Percentiles rank a stretch among this genome's conserved stretches.
Conservation (phyloP, 2,888 invertebrate species). For the Piscicola geometra region DNA sequence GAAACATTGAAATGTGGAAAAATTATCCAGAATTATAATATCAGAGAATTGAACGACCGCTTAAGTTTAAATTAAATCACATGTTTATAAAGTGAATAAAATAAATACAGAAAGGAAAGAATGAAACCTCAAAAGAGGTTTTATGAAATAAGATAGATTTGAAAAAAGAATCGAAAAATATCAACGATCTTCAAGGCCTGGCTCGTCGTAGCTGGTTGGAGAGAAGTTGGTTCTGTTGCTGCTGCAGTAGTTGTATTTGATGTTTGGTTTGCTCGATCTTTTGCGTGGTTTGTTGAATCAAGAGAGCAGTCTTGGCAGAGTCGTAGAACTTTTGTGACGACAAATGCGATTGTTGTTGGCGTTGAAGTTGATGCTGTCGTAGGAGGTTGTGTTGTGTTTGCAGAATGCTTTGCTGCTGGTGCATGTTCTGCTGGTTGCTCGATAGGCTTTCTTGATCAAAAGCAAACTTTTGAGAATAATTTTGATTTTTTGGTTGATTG, state of each 20-base stretch:
- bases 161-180: too few species aligned
- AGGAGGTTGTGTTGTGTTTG: not conserved
- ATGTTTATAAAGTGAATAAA: too few species aligned
- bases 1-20: too few species aligned
- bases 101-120: too few species aligned
- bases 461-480: not conserved
- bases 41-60: too few species aligned
- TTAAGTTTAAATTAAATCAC: too few species aligned
- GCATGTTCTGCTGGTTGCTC: not conserved
- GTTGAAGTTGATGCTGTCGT: not conserved
- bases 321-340: not conserved
- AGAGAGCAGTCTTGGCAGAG: not conserved
- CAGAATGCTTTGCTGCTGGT: not conserved
- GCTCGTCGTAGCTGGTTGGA: too few species aligned
- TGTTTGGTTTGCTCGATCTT: not conserved
- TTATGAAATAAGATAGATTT: too few species aligned
- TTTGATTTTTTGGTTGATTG: too few species aligned
- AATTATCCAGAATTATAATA: too few species aligned
- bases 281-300: not conserved
- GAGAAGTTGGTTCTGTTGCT: not conserved
- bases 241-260: not conserved
- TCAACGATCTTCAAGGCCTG: too few species aligned
- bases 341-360: not conserved
- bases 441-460: not conserved
- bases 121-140: too few species aligned